These are phyloP conservation scores for Heptranchias perlo DNA, from an alignment of 2,113 vertebrate species.

Conservation along the genomic window DNA sequence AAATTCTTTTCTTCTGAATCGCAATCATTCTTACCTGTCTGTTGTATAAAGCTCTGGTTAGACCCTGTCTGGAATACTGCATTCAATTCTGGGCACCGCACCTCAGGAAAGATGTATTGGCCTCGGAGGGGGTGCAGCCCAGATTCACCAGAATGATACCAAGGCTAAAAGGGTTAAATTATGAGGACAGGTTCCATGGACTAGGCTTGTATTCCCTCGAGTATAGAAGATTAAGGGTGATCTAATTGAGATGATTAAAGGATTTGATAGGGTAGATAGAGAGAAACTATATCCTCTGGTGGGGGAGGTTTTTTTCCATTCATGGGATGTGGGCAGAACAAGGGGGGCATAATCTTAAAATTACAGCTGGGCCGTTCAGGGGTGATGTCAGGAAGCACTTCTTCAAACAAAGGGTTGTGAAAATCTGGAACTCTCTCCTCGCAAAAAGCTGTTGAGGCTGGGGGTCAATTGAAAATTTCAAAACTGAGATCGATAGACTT, in stretches of 20 bases:
- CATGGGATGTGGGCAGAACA: too few species aligned
- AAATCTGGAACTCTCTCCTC: neutral
- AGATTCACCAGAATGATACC: neutral
- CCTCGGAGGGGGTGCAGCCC: neutral
- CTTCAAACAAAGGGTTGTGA: neutral
- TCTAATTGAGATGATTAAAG: neutral
- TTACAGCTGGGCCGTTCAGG: neutral
- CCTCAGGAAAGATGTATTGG: too few species aligned
- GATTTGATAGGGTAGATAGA: neutral
- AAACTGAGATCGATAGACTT: neutral
- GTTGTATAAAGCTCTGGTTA: neutral
- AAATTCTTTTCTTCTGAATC: neutral
- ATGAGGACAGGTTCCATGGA: neutral
- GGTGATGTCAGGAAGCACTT: too few species aligned
- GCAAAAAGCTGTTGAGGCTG: neutral
- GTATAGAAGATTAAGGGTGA: neutral
- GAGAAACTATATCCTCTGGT: neutral
- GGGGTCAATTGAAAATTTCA: neutral
- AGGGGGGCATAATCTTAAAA: neutral
- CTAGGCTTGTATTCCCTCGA: neutral
- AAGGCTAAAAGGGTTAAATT: neutral
- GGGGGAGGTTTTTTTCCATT: too few species aligned
- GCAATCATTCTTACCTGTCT: slow-evolving; percentile 2
- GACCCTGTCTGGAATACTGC: neutral
- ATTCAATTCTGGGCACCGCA: neutral